phyloP scores from a whole-genome alignment of 2,888 invertebrate species.

The Aporophyla lueneburgensis region DNA sequence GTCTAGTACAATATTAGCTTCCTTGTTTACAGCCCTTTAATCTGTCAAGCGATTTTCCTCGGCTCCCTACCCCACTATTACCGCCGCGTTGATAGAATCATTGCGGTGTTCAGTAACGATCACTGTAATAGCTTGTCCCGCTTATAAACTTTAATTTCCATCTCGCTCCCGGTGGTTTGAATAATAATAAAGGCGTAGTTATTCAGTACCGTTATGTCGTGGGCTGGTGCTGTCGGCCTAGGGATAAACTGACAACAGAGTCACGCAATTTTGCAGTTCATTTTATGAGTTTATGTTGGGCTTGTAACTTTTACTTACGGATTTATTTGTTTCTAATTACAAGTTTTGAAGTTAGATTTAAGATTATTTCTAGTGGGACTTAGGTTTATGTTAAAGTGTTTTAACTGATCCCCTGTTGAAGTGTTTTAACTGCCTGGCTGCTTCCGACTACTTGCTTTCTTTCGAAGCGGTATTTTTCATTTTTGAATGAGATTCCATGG shows the following conservation, averaged over 20 bases:
- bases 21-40: constrained; percentile 44
- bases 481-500: background rate
- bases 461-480: background rate
- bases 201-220: constrained; percentile 57
- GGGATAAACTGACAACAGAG: constrained; percentile 42
- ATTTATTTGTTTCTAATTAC: constrained; percentile 2
- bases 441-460: background rate
- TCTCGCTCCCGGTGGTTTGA: constrained; percentile 54
- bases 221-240: constrained; percentile 28
- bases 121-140: constrained; percentile 60
- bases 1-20: constrained; percentile 23
- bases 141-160: constrained; percentile 61
- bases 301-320: background rate
- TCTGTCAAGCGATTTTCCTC: constrained; percentile 54
- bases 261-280: constrained; percentile 17
- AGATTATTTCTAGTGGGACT: background rate
- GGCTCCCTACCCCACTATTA: constrained; percentile 42
- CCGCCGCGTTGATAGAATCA: constrained; percentile 57
- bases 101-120: constrained; percentile 51
- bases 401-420: background rate
- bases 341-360: background rate
- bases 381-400: background rate
- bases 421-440: too few relatives aligned
- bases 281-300: constrained; percentile 2
- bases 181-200: constrained; percentile 58